Conservation (phyloP, 2,113 vertebrate genomes). For the Salvelinus alpinus region DNA sequence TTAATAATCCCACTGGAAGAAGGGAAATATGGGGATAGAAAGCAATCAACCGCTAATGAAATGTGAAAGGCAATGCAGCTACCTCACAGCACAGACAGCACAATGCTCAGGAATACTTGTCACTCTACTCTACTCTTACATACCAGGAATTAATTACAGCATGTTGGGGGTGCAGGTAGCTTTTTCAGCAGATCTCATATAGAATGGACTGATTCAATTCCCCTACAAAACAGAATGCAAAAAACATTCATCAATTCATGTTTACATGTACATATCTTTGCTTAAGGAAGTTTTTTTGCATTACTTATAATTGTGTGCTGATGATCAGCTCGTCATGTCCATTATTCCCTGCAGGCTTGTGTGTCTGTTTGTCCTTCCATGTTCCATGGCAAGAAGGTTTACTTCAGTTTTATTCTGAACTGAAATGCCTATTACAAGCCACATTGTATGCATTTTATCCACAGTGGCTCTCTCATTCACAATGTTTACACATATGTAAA, state of each 20-base stretch:
- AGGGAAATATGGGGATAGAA: slow-evolving; percentile 31
- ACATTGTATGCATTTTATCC: neutral
- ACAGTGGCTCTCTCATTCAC: no score
- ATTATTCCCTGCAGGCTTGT: neutral
- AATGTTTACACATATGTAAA: no score
- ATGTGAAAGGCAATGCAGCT: slow-evolving; percentile 3
- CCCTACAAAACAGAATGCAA: neutral
- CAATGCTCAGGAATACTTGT: neutral
- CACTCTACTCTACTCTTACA: neutral
- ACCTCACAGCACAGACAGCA: neutral
- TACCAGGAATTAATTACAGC: neutral
- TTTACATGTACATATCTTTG: neutral
- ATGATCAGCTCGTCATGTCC: neutral
- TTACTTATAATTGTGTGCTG: neutral
- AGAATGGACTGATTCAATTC: neutral
- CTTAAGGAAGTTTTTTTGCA: neutral
- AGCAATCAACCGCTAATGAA: slow-evolving; percentile 34
- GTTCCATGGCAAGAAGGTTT: neutral
- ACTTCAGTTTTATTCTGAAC: neutral
- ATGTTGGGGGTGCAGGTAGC: neutral
- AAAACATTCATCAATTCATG: neutral
- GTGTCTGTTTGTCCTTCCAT: neutral
- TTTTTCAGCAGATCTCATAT: neutral
- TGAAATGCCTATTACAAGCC: neutral
- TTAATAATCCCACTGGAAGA: slow-evolving; percentile 25